Conservation (phyloP, 2,113 vertebrate species). For the Corvus cornix region DNA sequence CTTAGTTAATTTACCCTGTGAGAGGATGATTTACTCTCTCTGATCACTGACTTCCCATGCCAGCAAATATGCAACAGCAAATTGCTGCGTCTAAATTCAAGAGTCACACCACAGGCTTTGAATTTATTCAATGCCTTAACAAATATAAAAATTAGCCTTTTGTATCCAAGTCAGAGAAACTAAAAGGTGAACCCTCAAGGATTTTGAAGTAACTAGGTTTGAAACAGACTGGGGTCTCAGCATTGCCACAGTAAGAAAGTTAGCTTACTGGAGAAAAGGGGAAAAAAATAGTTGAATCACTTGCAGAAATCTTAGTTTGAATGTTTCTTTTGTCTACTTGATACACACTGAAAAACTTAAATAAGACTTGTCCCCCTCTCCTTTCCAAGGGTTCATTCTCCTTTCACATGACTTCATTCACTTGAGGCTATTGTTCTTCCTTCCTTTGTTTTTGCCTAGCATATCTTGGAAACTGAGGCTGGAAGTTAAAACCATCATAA, state of each 20-base stretch:
- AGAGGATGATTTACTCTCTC: neutral
- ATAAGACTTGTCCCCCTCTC: neutral
- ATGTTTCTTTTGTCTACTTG: neutral
- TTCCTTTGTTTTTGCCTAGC: neutral
- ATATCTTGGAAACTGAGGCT: neutral
- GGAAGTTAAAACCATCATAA: neutral
- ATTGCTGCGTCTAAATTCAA: neutral
- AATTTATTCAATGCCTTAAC: neutral
- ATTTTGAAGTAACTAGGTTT: neutral
- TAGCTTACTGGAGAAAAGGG: neutral
- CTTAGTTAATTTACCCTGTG: neutral
- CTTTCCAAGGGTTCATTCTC: neutral
- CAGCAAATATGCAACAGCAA: neutral
- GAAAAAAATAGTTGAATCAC: neutral
- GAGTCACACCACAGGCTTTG: neutral
- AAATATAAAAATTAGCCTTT: neutral
- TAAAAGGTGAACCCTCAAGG: neutral
- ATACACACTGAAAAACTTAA: neutral
- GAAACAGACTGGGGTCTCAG: neutral
- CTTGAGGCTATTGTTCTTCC: neutral
- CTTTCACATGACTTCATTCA: neutral
- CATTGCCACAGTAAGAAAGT: neutral
- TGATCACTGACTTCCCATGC: neutral
- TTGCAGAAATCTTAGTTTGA: neutral
- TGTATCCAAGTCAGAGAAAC: neutral